phyloP scores from a whole-genome alignment of 2,797 vertebrate species.

The Carduelis carduelis region DNA sequence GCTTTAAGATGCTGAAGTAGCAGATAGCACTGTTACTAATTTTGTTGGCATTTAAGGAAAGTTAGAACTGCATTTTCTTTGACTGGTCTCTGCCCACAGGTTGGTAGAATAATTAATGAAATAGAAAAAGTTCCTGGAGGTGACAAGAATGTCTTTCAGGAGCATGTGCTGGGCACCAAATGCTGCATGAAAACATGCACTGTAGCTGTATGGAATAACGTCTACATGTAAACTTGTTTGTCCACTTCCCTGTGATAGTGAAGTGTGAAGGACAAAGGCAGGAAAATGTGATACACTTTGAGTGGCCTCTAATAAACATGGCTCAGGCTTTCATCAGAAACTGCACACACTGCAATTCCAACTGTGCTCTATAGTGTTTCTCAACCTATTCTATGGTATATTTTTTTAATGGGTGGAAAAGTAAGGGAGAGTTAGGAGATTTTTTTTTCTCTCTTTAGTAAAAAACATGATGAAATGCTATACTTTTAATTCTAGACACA shows the following conservation, averaged over 20 bases:
- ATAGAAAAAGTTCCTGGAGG: neutral
- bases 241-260: neutral
- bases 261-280: neutral
- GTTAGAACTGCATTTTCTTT: neutral
- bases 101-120: neutral
- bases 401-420: neutral
- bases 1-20: neutral
- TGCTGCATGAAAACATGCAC: neutral
- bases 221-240: neutral
- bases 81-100: neutral
- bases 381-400: neutral
- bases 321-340: neutral
- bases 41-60: neutral
- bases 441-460: neutral
- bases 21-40: neutral
- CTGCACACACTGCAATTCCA: neutral
- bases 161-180: neutral
- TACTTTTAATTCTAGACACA: constrained; percentile 24
- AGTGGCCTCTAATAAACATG: neutral
- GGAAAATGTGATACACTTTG: neutral
- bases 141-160: neutral
- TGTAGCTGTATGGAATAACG: neutral
- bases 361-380: neutral
- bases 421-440: neutral
- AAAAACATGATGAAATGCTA: neutral